Base-by-base conservation (phyloP, 2,797 vertebrate genomes). In the Chelidonichthys spinosus region DNA sequence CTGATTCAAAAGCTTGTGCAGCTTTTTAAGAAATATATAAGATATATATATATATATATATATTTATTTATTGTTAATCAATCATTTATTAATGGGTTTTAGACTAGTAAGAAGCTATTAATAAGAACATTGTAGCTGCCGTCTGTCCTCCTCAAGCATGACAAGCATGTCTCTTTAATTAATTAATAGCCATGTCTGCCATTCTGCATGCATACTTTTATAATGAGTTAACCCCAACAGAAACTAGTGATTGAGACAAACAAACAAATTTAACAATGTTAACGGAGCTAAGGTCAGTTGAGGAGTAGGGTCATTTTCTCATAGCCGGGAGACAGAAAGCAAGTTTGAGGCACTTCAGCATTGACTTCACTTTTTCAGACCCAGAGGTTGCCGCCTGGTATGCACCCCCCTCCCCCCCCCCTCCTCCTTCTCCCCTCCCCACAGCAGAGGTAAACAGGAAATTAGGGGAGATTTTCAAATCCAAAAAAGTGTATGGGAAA, bases 1-100 rank as follows among this genome's bases (percentile, higher is more conserved):
- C 18, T 7, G 6, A 32, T 76, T 79, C 13, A 11, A 49, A 56
- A 63, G 53, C 11, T 46, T 32, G 18, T 25, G 7, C 53, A 15
- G 36, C 50, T 42, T 43, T 50, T 43, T 63, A 14, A 63, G 33
- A 33, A 56, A n/a, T 44, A 33, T 18, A 39, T 25, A 0, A n/a
- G n/a, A n/a, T n/a, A n/a, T n/a, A n/a, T n/a, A n/a, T n/a, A n/a
- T n/a, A n/a, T n/a, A n/a, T n/a, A n/a, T n/a, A n/a, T 18, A 39
- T 25, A 0, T 9, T 42, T 25, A 46, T 37, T 8, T 4, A 44
- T 43, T 4, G 11, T 5, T 13, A 52, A 42, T 52, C 15, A 59
- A 43, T 37, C 1, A 14, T 10, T 46, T 13, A 52, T 13, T 7
- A 8, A 62, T 44, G 6, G 8, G 3, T 54, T 59, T 67, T 1